Evolutionary conservation across 2,113 vertebrate species (phyloP), one percentile per base, ranked within the genome.

Genomic region (Gambusia affinis): DNA sequence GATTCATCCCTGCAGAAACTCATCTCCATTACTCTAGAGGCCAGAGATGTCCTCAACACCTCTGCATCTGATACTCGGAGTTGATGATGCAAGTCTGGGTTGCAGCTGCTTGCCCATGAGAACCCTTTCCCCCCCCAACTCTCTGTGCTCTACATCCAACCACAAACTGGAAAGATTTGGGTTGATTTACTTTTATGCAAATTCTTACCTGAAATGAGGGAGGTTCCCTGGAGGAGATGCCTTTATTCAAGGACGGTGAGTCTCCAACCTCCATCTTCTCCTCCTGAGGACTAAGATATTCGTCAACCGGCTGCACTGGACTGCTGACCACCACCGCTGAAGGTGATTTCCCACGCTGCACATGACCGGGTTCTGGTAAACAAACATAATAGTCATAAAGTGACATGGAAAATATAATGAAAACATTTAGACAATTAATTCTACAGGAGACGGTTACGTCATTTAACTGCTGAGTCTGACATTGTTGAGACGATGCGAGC

Each of bases 251-350:
- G 42, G 92, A 91, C 72, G 94, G 88, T 2, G 92, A 88, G 8
- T 90, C 93, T 39, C 91, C 31, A 0, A 93, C 83, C 67, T 97
- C 97, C 0, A 95, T 96, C 42, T 94, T 93, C 77, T 97, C 97
- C 90, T 97, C 97, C 86, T 95, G 88, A 11, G 96, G 96, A 37
- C 96, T 97, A 85, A 96, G 90, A 81, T 96, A 94, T 82, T 97
- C 96, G 82, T 98, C 96, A 0, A 97, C 96, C 0, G 96, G 96
- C 35, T 95, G 96, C 85, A 95, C 91, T 7, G 95, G 95, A 77
- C 95, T 95, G 80, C 87, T 91, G 84, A 94, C 85, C n/a, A 93
- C 92, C 67, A 88, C 64, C 73, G 85, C 77, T 67, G 85, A 69
- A 27, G 76, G 12, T 62, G 82, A 70, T 71, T 81, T 80, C 62